phyloP scores from a whole-genome alignment of 64 coral and sea anemone genomes.

The Montipora capricornis region DNA sequence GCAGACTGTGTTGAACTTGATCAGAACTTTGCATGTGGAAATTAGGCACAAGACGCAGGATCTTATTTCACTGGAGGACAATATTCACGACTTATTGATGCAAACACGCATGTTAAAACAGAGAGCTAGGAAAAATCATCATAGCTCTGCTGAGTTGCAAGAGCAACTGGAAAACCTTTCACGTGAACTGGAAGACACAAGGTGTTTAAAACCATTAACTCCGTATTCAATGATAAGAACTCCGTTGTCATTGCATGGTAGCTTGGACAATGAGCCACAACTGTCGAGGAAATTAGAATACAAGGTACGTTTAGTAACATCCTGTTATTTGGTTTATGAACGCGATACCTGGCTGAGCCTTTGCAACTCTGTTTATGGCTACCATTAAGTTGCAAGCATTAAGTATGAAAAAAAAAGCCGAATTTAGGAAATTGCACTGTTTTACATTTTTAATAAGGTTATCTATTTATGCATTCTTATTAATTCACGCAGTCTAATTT shows the following conservation, averaged over 20 bases:
- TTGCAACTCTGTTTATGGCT: no score
- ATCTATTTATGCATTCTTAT: no score
- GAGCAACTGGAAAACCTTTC: constrained; percentile 77
- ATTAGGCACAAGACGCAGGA: constrained; percentile 82
- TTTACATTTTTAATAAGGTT: no score
- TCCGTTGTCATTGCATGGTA: background rate
- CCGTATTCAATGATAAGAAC: constrained; percentile 1
- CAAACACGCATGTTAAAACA: constrained; percentile 76
- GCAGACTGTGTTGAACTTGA: constrained; percentile 72
- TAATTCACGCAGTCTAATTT: no score
- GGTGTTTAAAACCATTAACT: constrained; percentile 76
- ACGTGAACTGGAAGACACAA: constrained; percentile 75
- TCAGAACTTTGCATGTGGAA: constrained; percentile 83
- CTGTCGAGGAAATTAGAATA: constrained; percentile 38
- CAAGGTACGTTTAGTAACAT: constrained; percentile 18
- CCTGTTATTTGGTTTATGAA: background rate
- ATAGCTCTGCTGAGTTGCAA: constrained; percentile 68
- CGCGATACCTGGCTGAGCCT: background rate
- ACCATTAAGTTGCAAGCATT: no score
- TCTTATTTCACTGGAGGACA: constrained; percentile 71
- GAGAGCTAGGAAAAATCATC: constrained; percentile 66
- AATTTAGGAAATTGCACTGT: no score
- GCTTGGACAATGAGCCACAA: background rate
- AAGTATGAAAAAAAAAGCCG: no score
- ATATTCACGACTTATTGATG: constrained; percentile 81